phyloP scores from a whole-genome alignment of 64 coral and sea anemone genomes.

The Stylophora pistillata region DNA sequence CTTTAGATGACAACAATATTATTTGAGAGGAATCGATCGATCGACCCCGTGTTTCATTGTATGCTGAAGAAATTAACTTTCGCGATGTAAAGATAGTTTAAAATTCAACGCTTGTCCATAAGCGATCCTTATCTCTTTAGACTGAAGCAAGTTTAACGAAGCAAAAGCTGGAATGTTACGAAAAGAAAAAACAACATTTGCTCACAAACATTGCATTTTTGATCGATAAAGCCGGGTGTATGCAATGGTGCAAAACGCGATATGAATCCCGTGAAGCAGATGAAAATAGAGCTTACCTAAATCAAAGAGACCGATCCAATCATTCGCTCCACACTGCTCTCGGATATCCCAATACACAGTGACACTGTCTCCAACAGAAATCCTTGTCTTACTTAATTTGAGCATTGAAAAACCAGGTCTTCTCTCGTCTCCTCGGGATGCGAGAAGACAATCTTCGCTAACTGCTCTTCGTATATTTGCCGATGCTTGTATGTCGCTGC shows the following conservation, averaged over 20 bases:
- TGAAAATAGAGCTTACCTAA: constrained; percentile 66
- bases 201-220: neutral
- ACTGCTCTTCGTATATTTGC: constrained; percentile 47
- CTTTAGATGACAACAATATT: neutral
- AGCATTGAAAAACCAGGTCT: constrained; percentile 81
- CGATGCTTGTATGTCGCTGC: constrained; percentile 41
- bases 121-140: neutral
- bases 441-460: constrained; percentile 65
- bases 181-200: neutral
- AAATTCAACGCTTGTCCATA: neutral
- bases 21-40: neutral
- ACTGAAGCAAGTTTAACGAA: neutral
- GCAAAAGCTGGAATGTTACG: neutral
- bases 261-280: neutral
- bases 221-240: neutral
- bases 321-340: constrained; percentile 77
- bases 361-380: constrained; percentile 97
- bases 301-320: constrained; percentile 98
- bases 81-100: neutral
- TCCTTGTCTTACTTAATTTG: constrained; percentile 88
- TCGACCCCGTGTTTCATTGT: neutral
- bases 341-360: constrained; percentile 96
- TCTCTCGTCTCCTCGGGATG: neutral
- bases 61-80: neutral
- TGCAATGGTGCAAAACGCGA: neutral